Evolutionary conservation across 2,797 vertebrate species (phyloP), one percentile per base, ranked within the genome.

Genomic region (Sebastes minor): DNA sequence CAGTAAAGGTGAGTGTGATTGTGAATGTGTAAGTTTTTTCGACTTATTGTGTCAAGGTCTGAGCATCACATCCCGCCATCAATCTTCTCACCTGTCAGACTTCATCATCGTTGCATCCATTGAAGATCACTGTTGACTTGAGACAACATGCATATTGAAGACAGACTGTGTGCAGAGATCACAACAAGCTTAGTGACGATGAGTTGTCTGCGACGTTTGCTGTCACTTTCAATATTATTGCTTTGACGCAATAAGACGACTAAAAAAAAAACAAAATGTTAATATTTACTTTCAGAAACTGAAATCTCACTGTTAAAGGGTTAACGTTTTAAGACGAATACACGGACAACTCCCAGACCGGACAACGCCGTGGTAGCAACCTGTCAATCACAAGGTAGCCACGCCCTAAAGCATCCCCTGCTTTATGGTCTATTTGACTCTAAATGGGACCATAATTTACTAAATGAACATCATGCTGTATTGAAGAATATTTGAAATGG

Each of bases 31-130:
- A 12, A 66, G 42, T 60, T 60, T 56, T 38, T 52, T 65, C 46
- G 57, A 71, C 42, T 35, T 35, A 25, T 53, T 38, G 33, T 84
- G 75, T 90, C 86, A 87, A 80, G 74, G 75, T 82, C 70, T 81
- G 62, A 77, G 73, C 27, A 22, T 74, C 80, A 81, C 8, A 86
- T 83, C 79, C 71, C 71, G 53, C 55, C 59, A 81, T 85, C 71
- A 38, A 33, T 87, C 86, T 80, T 77, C 63, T 90, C 88, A 83
- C 27, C 74, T 85, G 89, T 88, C 90, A 90, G 14, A 59, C 56
- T 67, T 59, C 57, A 82, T 90, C 80, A 78, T 3, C 2, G 81
- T 53, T 73, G 73, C 64, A 72, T 80, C 42, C 66, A 32, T 8
- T 69, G 61, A 68, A 78, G 64, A 88, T 84, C 74, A 65, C 61